A percentile compares a stretch with the other conserved stretches of the same genome.
Conservation (phyloP, 2,888 invertebrate species). For the Steromphala cineraria region DNA sequence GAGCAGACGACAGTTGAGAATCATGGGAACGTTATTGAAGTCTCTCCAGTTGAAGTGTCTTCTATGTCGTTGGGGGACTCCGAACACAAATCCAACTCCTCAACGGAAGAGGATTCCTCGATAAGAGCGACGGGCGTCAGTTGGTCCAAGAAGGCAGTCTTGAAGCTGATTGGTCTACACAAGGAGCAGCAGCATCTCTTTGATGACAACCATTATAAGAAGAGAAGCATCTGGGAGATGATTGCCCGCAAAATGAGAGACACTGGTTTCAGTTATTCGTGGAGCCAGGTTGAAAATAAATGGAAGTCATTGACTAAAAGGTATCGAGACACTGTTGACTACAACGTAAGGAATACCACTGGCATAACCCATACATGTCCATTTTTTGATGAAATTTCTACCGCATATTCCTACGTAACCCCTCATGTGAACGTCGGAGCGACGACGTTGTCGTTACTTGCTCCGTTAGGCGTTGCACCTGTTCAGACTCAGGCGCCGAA, state of each 20-base stretch:
- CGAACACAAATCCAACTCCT: background rate
- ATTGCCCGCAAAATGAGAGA: slow-evolving; percentile 28
- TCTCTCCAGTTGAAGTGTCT: background rate
- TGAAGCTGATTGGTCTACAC: slow-evolving; percentile 19
- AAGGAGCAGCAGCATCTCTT: slow-evolving; percentile 14
- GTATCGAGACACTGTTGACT: slow-evolving; percentile 30
- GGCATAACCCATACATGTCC: slow-evolving; percentile 23
- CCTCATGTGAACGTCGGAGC: background rate
- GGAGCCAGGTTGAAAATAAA: slow-evolving; percentile 36
- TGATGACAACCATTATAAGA: slow-evolving; percentile 18
- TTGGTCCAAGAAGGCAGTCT: slow-evolving; percentile 7
- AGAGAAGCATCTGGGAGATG: slow-evolving; percentile 33
- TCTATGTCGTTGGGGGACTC: background rate
- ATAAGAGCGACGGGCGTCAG: background rate
- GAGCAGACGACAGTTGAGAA: background rate
- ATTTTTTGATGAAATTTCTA: slow-evolving; percentile 26
- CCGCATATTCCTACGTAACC: slow-evolving; percentile 28
- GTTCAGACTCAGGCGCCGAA: background rate
- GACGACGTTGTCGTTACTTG: background rate
- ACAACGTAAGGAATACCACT: slow-evolving; percentile 5
- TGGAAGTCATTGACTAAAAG: slow-evolving; percentile 37
- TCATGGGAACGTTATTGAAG: background rate
- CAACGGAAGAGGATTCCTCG: background rate
- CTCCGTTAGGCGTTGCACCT: background rate
- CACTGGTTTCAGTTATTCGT: slow-evolving; percentile 17